Conservation (phyloP, 1,140 invertebrate species). For the Euborellia annulipes region DNA sequence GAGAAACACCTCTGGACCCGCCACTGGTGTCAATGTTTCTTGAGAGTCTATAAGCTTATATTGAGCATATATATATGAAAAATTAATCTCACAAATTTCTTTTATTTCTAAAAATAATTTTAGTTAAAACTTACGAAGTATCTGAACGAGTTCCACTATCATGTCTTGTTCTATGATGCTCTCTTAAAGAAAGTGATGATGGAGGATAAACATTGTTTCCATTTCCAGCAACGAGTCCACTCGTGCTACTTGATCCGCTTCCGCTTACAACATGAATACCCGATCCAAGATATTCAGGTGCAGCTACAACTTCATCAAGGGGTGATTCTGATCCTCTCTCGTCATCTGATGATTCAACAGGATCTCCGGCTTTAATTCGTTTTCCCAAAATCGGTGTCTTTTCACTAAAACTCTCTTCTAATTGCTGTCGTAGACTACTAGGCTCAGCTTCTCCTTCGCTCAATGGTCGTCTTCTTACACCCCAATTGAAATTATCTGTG, state of each 20-base stretch:
- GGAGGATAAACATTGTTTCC: constrained; percentile 28
- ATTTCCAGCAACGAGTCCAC: constrained; percentile 9
- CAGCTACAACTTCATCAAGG: constrained; percentile 48
- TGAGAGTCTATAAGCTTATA: no score
- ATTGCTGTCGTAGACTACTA: constrained; percentile 22
- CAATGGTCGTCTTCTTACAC: constrained; percentile 67
- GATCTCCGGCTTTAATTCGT: constrained; percentile 37
- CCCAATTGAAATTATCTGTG: constrained; percentile 95
- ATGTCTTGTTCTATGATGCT: constrained; percentile 33
- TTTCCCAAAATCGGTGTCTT: constrained; percentile 46
- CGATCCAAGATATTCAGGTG: constrained; percentile 26
- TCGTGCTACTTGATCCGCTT: constrained; percentile 26
- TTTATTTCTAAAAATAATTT: no score
- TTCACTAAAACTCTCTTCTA: constrained; percentile 51
- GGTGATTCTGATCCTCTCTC: constrained; percentile 76
- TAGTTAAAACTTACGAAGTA: constrained; percentile 36
- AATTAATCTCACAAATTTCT: neutral
- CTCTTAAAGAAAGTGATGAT: constrained; percentile 36
- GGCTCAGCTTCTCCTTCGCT: constrained; percentile 50
- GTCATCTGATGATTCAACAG: constrained; percentile 81
- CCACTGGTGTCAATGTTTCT: no score
- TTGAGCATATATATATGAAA: no score
- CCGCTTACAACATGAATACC: constrained; percentile 8
- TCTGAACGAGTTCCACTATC: constrained; percentile 55
- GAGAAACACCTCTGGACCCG: no score